phyloP scores from a whole-genome alignment of 2,797 vertebrate species.

The Mus spretus region DNA sequence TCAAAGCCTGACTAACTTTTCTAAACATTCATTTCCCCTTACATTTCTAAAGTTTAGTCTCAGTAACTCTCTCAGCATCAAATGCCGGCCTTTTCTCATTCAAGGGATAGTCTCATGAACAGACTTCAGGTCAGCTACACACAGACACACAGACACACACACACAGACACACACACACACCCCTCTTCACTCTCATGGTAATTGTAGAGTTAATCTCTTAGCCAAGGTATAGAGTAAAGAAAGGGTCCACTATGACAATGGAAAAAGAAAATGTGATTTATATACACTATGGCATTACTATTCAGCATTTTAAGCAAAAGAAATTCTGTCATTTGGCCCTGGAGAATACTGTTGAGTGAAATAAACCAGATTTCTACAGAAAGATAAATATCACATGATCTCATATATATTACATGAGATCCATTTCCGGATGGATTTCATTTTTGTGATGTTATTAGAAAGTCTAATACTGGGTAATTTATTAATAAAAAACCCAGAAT shows the following conservation, averaged over 20 bases:
- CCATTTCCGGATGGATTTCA: not conserved
- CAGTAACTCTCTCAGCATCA: not conserved
- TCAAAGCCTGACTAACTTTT: not conserved
- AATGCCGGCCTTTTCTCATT: conserved; percentile 11
- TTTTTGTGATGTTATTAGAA: not conserved
- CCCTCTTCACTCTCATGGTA: not conserved
- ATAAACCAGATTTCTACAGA: not conserved
- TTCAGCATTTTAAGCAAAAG: not conserved
- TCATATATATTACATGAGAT: not conserved
- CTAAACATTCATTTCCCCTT: not conserved
- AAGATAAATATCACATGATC: not conserved
- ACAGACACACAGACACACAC: not conserved
- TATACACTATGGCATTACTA: not conserved
- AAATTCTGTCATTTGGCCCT: not conserved
- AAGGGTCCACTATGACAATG: not conserved
- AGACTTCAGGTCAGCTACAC: not conserved
- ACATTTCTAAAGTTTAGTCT: not conserved
- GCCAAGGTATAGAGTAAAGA: not conserved
- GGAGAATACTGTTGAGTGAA: not conserved
- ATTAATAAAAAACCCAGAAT: not conserved
- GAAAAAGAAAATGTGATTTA: not conserved
- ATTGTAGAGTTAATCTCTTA: not conserved
- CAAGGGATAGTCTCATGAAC: not conserved
- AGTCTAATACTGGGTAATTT: not conserved
- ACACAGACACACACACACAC: not conserved